Evolutionary conservation across 2,888 invertebrate genomes (phyloP).

Genomic region (Dichetophora obliterata): DNA sequence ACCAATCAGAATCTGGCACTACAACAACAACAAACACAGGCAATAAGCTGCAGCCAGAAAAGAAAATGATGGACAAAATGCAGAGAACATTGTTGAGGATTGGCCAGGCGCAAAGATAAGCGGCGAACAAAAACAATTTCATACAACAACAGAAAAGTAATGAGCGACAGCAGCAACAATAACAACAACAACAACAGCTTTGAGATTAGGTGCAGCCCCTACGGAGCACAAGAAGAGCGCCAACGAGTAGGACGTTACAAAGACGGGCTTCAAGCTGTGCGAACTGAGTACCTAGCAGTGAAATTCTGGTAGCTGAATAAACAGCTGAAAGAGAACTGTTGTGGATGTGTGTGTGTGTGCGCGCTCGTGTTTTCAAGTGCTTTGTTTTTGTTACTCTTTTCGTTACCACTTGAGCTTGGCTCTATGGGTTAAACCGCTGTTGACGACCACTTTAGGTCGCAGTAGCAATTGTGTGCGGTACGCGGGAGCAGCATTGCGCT

Average conservation of each 20-base stretch:
- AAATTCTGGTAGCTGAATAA: too few relatives aligned
- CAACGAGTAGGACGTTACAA: neutral
- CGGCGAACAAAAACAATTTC: conserved; percentile 12
- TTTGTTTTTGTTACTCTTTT: conserved; percentile 17
- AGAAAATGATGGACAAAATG: conserved; percentile 25
- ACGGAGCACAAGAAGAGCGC: neutral
- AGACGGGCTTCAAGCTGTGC: conserved; percentile 1
- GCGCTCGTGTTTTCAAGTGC: conserved; percentile 21
- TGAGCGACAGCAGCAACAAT: neutral
- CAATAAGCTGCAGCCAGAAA: conserved; percentile 16
- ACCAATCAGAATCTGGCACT: neutral
- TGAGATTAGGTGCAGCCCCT: neutral
- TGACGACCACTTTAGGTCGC: conserved; percentile 67
- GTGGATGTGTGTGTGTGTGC: conserved; percentile 1
- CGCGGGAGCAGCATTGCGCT: conserved; percentile 59
- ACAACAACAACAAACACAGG: conserved; percentile 14
- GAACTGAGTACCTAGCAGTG: neutral
- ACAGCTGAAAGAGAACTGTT: too few relatives aligned
- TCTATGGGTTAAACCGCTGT: conserved; percentile 57
- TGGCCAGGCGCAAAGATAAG: conserved; percentile 35
- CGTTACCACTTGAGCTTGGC: conserved; percentile 17
- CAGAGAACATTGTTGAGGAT: conserved; percentile 22
- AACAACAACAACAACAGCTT: neutral
- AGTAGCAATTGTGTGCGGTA: conserved; percentile 66
- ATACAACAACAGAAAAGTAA: neutral